These are phyloP conservation scores for Pelobates cultripes DNA, from an alignment of 2,797 vertebrate genomes.

Conservation along the genomic window DNA sequence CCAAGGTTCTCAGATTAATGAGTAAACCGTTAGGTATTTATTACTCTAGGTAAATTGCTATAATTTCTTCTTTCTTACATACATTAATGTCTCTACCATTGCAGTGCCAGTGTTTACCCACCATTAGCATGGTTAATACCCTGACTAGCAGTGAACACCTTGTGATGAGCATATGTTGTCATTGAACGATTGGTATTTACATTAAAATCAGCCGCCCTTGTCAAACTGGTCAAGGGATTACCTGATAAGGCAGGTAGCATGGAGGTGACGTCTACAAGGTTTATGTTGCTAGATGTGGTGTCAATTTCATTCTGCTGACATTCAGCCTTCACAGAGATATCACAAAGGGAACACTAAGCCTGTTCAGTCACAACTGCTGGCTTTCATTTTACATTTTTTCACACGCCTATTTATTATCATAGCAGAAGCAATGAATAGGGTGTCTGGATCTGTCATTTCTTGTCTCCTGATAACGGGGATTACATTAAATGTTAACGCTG, in stretches of 20 bases:
- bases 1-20: no score
- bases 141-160: background rate
- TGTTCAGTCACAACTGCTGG: background rate
- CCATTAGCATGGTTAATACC: no score
- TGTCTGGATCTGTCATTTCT: background rate
- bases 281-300: slow-evolving; percentile 74
- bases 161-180: background rate
- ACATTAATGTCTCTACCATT: no score
- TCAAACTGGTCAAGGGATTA: slow-evolving; percentile 65
- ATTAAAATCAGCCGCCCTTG: slow-evolving; percentile 18
- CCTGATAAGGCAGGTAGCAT: slow-evolving; percentile 75
- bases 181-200: slow-evolving; percentile 23
- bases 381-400: slow-evolving; percentile 9
- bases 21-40: no score
- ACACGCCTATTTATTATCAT: slow-evolving; percentile 34
- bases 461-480: slow-evolving; percentile 52
- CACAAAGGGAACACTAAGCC: slow-evolving; percentile 11
- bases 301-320: slow-evolving; percentile 75
- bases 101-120: no score
- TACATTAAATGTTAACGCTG: slow-evolving; percentile 38
- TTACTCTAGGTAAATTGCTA: no score
- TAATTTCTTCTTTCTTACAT: no score
- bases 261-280: slow-evolving; percentile 74
- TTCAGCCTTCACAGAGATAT: slow-evolving; percentile 58
- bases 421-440: slow-evolving; percentile 64